Conservation (phyloP, 2,888 invertebrate species). For the Anticlea derivata region DNA sequence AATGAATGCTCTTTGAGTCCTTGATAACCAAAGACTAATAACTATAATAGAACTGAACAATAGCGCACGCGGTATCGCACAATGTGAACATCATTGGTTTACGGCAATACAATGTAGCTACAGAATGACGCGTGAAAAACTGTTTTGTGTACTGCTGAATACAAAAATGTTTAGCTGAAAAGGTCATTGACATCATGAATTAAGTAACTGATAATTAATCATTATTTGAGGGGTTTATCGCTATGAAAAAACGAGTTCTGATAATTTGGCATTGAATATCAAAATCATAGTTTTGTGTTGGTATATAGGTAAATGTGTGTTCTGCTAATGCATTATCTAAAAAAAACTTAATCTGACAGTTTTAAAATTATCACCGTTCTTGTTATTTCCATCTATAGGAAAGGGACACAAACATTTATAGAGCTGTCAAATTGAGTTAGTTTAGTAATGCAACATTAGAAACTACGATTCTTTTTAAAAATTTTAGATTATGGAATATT, state of each 20-base stretch:
- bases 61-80: slow-evolving; percentile 45
- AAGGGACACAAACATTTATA: no score
- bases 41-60: slow-evolving; percentile 62
- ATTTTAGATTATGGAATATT: no score
- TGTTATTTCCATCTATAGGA: no score
- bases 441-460: no score
- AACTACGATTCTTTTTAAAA: no score
- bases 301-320: no score
- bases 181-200: slow-evolving; percentile 61
- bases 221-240: not conserved
- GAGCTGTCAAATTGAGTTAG: no score
- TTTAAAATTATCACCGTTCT: no score
- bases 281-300: not conserved
- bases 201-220: not conserved
- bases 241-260: not conserved
- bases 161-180: slow-evolving; percentile 57
- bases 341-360: no score
- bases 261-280: not conserved
- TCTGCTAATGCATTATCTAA: no score
- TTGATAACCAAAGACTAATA: slow-evolving; percentile 46
- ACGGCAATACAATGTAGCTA: slow-evolving; percentile 61
- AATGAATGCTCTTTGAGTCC: slow-evolving; percentile 10
- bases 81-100: slow-evolving; percentile 66
- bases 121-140: slow-evolving; percentile 65
- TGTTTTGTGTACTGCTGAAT: slow-evolving; percentile 58